Conservation (phyloP, 2,113 vertebrate genomes). For the Colossoma macropomum region DNA sequence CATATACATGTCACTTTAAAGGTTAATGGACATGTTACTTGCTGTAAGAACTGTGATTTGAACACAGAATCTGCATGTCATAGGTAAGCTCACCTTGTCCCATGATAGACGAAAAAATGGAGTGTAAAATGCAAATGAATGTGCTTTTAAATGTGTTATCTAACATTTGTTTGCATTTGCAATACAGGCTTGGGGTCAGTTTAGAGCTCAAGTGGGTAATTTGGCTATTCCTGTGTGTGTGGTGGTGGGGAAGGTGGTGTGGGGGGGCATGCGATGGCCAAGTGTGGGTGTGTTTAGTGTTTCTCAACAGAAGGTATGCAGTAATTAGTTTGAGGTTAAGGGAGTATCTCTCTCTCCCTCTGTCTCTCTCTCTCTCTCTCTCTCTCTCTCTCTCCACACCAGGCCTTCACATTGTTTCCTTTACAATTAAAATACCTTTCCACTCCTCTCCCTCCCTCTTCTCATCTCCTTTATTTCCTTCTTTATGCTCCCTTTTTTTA, state of each 20-base stretch:
- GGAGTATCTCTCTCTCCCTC: constrained; percentile 46
- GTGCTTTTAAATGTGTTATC: background rate
- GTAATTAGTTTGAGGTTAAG: constrained; percentile 72
- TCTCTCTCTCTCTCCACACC: background rate
- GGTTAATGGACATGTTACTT: too few relatives aligned
- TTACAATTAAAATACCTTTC: constrained; percentile 56
- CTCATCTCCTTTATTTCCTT: constrained; percentile 46
- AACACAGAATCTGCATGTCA: too few relatives aligned
- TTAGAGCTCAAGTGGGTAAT: background rate
- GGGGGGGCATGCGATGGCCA: background rate
- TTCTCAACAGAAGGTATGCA: constrained; percentile 63
- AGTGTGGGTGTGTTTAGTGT: constrained; percentile 3
- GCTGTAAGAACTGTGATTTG: too few relatives aligned
- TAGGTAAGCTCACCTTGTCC: too few relatives aligned
- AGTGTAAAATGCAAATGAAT: too few relatives aligned
- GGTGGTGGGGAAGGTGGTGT: background rate
- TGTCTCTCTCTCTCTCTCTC: background rate
- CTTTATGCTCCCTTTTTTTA: constrained; percentile 3
- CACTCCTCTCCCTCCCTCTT: background rate
- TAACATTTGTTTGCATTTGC: background rate
- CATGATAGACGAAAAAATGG: too few relatives aligned
- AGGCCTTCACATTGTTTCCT: constrained; percentile 37
- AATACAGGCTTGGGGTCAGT: background rate
- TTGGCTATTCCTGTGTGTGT: background rate
- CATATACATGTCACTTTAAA: too few relatives aligned